phyloP scores from a whole-genome alignment of 2,888 invertebrate genomes.

The Orthosia incerta region DNA sequence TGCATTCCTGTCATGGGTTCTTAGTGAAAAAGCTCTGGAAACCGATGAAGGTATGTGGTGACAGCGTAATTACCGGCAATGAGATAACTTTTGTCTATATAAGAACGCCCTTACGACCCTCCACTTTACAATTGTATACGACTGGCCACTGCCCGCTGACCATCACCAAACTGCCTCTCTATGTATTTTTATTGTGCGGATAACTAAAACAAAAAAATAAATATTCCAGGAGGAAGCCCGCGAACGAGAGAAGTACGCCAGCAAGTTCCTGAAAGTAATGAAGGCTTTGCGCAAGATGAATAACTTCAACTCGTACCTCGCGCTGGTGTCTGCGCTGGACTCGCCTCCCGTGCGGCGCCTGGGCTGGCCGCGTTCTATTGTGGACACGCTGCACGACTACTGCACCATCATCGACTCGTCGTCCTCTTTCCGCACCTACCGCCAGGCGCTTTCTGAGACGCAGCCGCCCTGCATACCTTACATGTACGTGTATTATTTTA shows the following conservation, averaged over 20 bases:
- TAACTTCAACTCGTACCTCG: slow-evolving; percentile 99
- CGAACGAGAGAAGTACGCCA: slow-evolving; percentile 98
- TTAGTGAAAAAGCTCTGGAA: background rate
- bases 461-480: slow-evolving; percentile 99
- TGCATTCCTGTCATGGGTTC: no score
- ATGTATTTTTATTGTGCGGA: no score
- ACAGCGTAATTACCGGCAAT: background rate
- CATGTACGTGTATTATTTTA: slow-evolving; percentile 93
- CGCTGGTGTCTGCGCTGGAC: slow-evolving; percentile 98
- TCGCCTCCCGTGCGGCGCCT: slow-evolving; percentile 98
- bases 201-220: background rate
- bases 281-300: slow-evolving; percentile 98
- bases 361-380: slow-evolving; percentile 98
- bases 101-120: background rate
- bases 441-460: slow-evolving; percentile 98
- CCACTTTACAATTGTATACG: no score
- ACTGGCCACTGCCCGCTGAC: no score
- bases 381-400: slow-evolving; percentile 98
- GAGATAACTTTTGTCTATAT: background rate
- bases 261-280: slow-evolving; percentile 99
- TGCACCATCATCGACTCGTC: slow-evolving; percentile 99
- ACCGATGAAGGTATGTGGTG: background rate
- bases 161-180: no score
- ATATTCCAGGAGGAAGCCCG: slow-evolving; percentile 94
- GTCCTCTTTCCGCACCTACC: slow-evolving; percentile 99